Percentiles rank a stretch among this genome's conserved stretches.
phyloP scores from a whole-genome alignment of 2,888 invertebrate genomes.

The Tiliacea citrago region DNA sequence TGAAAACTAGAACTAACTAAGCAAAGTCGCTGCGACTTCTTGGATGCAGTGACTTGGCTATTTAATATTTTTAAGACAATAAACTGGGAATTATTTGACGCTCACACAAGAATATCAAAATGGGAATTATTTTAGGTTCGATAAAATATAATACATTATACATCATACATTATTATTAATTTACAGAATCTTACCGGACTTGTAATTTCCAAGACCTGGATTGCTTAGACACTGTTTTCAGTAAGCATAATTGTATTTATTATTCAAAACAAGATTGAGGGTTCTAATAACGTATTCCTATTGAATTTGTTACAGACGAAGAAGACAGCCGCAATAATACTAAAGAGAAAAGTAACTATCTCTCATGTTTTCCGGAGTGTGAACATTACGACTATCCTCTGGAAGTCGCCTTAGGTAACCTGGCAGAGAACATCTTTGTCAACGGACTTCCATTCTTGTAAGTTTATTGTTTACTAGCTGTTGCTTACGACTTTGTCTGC shows the following conservation, averaged over 20 bases:
- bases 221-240: constrained; percentile 81
- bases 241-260: constrained; percentile 70
- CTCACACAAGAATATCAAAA: too few relatives aligned
- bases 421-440: constrained; percentile 84
- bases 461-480: constrained; percentile 67
- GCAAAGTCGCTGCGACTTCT: too few relatives aligned
- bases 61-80: too few relatives aligned
- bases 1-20: too few relatives aligned
- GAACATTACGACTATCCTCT: constrained; percentile 91
- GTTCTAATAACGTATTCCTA: background rate
- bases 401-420: constrained; percentile 91
- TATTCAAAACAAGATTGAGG: background rate
- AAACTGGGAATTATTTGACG: too few relatives aligned
- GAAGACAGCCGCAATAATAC: background rate
- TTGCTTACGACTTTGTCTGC: too few relatives aligned
- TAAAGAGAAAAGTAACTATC: background rate
- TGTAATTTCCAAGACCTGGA: constrained; percentile 89
- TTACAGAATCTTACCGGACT: constrained; percentile 75
- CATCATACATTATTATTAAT: background rate
- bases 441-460: constrained; percentile 88
- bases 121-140: too few relatives aligned
- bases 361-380: constrained; percentile 92
- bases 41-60: too few relatives aligned
- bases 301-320: constrained; percentile 31
- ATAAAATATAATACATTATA: too few relatives aligned